These are phyloP conservation scores for Oxytorus armatus DNA, from an alignment of 2,888 invertebrate species.

Conservation along the genomic window DNA sequence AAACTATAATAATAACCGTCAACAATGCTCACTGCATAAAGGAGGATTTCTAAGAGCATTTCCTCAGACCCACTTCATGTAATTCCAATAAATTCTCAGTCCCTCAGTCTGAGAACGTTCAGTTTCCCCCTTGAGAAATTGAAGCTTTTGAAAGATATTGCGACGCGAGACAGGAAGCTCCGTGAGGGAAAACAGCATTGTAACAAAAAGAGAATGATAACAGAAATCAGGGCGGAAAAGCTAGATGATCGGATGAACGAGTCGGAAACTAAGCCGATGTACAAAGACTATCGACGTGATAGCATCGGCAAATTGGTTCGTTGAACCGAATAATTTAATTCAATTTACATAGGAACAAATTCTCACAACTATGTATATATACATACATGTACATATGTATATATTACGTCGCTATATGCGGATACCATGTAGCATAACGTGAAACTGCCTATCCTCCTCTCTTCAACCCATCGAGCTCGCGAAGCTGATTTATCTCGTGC, in stretches of 20 bases:
- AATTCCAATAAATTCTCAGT: constrained; percentile 10
- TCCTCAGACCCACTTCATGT: background rate
- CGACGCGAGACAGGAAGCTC: background rate
- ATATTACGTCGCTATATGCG: constrained; percentile 22
- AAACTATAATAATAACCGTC: background rate
- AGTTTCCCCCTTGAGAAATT: too few species aligned
- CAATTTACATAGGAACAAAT: constrained; percentile 62
- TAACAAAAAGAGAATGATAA: background rate
- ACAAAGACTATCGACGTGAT: constrained; percentile 15
- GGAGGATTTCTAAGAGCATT: background rate
- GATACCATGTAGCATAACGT: constrained; percentile 44
- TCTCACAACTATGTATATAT: constrained; percentile 19
- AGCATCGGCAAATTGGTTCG: constrained; percentile 69
- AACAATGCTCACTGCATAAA: background rate
- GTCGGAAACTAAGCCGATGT: constrained; percentile 14
- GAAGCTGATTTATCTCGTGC: constrained; percentile 50
- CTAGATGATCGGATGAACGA: background rate
- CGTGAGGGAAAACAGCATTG: background rate
- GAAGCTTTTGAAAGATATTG: background rate
- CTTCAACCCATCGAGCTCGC: constrained; percentile 26
- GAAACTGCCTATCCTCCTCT: constrained; percentile 8
- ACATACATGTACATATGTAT: constrained; percentile 24
- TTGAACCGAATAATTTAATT: constrained; percentile 76
- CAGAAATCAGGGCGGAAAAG: background rate
- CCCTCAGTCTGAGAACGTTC: too few species aligned